phyloP scores from a whole-genome alignment of 2,113 vertebrate genomes.

The Rhinoderma darwinii region DNA sequence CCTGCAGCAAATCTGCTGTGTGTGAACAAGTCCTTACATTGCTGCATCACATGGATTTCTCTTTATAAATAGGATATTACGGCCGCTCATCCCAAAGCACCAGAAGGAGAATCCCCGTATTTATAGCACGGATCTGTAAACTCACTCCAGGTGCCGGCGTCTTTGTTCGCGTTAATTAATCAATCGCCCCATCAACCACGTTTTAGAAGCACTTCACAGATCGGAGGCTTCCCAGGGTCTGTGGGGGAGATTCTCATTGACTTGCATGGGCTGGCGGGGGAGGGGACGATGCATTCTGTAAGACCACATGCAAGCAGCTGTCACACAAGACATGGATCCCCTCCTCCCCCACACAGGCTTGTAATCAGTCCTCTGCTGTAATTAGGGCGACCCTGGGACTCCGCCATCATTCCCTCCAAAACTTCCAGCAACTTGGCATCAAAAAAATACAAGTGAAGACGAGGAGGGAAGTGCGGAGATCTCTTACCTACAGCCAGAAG shows the following conservation, averaged over 20 bases:
- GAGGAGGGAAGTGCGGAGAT: background rate
- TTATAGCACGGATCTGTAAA: background rate
- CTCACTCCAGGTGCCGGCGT: constrained; percentile 18
- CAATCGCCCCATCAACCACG: background rate
- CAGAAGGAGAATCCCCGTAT: background rate
- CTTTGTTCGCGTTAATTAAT: constrained; percentile 46
- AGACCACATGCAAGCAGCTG: constrained; percentile 37
- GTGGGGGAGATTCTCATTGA: background rate
- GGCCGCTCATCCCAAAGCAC: background rate
- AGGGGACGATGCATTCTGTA: background rate
- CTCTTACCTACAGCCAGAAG: background rate
- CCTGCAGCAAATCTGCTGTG: too few species aligned
- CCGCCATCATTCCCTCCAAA: background rate
- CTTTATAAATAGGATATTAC: too few species aligned
- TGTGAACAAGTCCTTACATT: too few species aligned
- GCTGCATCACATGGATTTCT: too few species aligned
- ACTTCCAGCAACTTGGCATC: background rate
- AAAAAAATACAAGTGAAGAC: background rate
- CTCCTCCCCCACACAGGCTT: background rate
- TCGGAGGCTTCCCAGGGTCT: constrained; percentile 17
- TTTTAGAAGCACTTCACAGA: constrained; percentile 15
- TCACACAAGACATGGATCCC: background rate
- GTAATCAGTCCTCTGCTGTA: background rate
- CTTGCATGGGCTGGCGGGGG: background rate
- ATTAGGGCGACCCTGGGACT: background rate